phyloP scores from a whole-genome alignment of 2,113 vertebrate genomes.

The Miniopterus natalensis region DNA sequence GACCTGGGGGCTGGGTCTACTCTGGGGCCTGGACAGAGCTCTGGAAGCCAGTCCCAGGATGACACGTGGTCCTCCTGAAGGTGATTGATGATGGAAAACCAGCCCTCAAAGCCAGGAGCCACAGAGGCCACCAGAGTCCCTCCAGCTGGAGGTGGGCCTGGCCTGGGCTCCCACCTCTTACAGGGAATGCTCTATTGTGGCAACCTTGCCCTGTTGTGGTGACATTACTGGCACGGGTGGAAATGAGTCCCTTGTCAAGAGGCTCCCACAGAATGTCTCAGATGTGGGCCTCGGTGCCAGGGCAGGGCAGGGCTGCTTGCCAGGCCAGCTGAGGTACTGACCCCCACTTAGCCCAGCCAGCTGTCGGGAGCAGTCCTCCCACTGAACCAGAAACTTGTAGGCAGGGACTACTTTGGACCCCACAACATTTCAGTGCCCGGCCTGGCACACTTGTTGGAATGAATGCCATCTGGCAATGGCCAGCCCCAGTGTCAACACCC shows the following conservation, averaged over 20 bases:
- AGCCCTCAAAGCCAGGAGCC: background rate
- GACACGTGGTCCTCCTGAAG: rapidly evolving
- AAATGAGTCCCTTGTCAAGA: background rate
- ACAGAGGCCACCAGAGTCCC: background rate
- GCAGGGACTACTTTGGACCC: background rate
- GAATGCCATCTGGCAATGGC: background rate
- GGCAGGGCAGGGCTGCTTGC: background rate
- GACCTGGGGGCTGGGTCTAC: background rate
- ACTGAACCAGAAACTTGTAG: background rate
- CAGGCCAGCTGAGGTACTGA: slow-evolving; percentile 7
- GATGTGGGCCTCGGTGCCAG: background rate
- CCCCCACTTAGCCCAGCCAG: background rate
- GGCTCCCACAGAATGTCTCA: background rate
- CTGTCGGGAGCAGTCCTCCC: background rate
- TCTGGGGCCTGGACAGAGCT: background rate
- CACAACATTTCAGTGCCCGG: background rate
- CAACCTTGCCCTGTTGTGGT: slow-evolving; percentile 29
- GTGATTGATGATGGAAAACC: background rate
- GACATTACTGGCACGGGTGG: background rate
- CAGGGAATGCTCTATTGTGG: slow-evolving; percentile 19
- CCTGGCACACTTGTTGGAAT: background rate
- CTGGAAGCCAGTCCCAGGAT: background rate
- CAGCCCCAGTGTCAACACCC: background rate
- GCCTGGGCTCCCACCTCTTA: background rate
- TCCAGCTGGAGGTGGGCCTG: background rate